These are phyloP conservation scores for Psilopsiagon aurifrons DNA, from an alignment of 2,113 vertebrate genomes.

Conservation along the genomic window DNA sequence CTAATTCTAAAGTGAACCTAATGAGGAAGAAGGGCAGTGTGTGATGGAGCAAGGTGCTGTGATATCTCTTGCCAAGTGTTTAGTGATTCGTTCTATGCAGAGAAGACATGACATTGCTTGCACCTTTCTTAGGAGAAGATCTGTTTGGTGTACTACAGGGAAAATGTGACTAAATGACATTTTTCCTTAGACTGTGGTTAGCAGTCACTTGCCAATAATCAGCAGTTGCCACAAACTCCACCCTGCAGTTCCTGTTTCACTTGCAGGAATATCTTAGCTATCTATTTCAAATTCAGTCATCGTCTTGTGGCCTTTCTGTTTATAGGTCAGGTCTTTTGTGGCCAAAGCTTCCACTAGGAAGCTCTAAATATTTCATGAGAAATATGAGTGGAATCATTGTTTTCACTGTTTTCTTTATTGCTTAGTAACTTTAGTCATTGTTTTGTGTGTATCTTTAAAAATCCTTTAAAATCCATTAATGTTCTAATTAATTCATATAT, in stretches of 20 bases:
- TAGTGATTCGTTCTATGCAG: rapidly evolving
- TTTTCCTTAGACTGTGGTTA: neutral
- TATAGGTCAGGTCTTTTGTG: conserved; percentile 53
- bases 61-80: neutral
- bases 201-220: neutral
- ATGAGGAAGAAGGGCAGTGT: neutral
- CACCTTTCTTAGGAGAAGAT: neutral
- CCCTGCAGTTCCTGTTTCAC: neutral
- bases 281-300: conserved; percentile 26
- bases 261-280: neutral
- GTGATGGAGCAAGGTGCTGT: neutral
- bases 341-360: conserved; percentile 46
- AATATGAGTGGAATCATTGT: conserved; percentile 30
- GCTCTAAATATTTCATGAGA: conserved; percentile 6
- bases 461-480: neutral
- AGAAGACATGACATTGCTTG: neutral
- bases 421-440: neutral
- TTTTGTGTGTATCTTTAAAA: neutral
- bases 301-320: conserved; percentile 12
- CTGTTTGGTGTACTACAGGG: neutral
- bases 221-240: neutral
- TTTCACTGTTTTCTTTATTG: conserved; percentile 27
- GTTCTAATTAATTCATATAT: neutral
- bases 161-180: neutral
- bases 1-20: neutral